Conservation (phyloP, 2,797 vertebrate species). For the Cyclura pinguis region DNA sequence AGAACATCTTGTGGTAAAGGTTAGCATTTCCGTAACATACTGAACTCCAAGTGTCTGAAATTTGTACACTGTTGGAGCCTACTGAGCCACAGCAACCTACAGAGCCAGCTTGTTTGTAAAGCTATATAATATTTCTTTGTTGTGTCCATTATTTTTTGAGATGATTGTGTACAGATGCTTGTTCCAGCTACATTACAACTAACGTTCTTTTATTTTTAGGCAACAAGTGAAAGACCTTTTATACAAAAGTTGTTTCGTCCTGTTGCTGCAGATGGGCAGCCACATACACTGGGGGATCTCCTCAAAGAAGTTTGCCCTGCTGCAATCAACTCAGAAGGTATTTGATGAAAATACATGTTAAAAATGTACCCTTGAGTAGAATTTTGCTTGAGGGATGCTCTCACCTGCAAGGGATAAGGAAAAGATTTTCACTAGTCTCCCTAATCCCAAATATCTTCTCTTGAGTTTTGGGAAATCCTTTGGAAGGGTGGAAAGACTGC, state of each 20-base stretch:
- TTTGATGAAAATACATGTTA: conserved; percentile 13
- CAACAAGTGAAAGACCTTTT: conserved; percentile 91
- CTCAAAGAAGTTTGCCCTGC: conserved; percentile 91
- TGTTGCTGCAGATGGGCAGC: conserved; percentile 87
- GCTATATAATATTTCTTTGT: background rate
- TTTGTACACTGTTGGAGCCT: background rate
- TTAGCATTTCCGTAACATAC: background rate
- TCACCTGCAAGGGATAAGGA: background rate
- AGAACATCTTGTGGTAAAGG: background rate
- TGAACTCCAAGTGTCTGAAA: too few relatives aligned
- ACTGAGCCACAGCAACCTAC: background rate
- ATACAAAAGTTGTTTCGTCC: conserved; percentile 97
- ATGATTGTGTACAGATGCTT: conserved; percentile 13
- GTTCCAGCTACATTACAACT: conserved; percentile 25
- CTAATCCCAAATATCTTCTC: background rate
- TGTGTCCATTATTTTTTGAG: background rate
- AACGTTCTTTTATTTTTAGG: conserved; percentile 79
- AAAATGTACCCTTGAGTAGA: too few relatives aligned
- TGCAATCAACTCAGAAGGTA: conserved; percentile 88
- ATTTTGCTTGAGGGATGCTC: background rate
- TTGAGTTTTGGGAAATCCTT: background rate
- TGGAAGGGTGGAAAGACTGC: background rate
- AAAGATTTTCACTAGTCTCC: background rate
- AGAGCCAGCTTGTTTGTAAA: background rate
- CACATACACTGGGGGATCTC: conserved; percentile 91